These are phyloP conservation scores for Drosophila takahashii DNA, from an alignment of 1,140 invertebrate genomes.

Conservation along the genomic window DNA sequence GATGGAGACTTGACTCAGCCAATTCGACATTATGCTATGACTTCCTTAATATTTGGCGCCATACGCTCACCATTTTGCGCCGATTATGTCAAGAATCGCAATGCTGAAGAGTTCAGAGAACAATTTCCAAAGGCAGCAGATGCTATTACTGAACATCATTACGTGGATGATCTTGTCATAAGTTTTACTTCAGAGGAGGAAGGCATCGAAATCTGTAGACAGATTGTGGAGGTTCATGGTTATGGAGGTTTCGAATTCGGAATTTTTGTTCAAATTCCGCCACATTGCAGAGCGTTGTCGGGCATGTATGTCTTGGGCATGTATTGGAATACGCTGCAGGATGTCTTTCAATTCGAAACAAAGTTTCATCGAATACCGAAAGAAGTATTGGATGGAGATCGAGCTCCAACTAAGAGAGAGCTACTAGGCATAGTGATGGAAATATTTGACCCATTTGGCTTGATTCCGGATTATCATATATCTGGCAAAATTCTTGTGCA, in stretches of 20 bases:
- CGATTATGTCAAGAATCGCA: conserved; percentile 3
- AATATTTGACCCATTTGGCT: too few species aligned
- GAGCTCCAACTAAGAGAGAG: too few species aligned
- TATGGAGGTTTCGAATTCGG: conserved; percentile 2
- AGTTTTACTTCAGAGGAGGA: too few species aligned
- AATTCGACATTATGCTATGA: conserved; percentile 7
- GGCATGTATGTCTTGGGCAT: background rate
- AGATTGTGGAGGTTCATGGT: background rate
- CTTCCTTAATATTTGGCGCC: conserved; percentile 9
- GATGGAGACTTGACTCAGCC: background rate
- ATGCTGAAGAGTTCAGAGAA: background rate
- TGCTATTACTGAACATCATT: background rate
- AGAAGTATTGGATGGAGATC: background rate
- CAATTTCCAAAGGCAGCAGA: background rate
- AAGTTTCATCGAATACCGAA: too few species aligned
- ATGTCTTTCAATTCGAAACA: too few species aligned
- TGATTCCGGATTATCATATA: too few species aligned
- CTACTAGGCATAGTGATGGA: too few species aligned
- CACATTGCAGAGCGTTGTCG: background rate
- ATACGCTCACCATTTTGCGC: background rate
- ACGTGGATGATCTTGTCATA: conserved; percentile 12
- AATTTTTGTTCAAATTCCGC: conserved; percentile 9
- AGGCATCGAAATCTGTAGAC: too few species aligned
- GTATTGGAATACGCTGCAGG: background rate
- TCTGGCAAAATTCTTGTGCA: too few species aligned